A percentile compares a stretch with the other conserved stretches of the same genome.
Conservation (phyloP, 2,113 vertebrate species). For the Ptilonorhynchus violaceus region DNA sequence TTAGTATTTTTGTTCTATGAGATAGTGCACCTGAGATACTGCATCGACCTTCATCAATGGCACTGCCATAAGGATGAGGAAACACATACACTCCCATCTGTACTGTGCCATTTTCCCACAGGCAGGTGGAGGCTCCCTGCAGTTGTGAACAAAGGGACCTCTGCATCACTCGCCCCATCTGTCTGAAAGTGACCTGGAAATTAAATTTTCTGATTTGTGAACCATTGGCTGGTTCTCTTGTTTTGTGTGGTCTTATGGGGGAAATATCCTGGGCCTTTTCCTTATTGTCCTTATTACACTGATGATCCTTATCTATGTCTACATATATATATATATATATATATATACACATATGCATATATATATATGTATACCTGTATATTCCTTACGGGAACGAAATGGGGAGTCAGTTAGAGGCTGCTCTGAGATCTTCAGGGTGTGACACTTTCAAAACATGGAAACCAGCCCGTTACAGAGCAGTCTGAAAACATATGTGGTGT, state of each 20-base stretch:
- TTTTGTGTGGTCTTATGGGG: background rate
- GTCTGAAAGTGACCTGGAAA: background rate
- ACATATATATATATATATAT: background rate
- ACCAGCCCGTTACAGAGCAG: background rate
- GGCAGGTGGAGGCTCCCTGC: background rate
- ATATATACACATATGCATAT: background rate
- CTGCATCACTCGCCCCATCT: rapidly evolving
- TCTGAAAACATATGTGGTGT: background rate
- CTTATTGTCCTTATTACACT: background rate
- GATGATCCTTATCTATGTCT: background rate
- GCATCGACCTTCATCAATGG: background rate
- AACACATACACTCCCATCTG: background rate
- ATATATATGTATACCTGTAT: background rate
- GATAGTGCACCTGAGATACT: background rate
- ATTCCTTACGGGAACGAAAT: background rate
- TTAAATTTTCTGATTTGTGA: background rate
- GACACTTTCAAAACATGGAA: background rate
- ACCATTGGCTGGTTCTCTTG: background rate
- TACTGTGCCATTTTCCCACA: background rate
- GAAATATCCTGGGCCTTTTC: background rate
- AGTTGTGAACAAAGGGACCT: background rate
- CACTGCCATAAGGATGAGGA: background rate
- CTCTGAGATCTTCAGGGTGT: background rate
- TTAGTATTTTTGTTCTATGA: background rate
- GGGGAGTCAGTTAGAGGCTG: background rate